Conservation (phyloP, 2,113 vertebrate genomes). For the Grallaria varia region DNA sequence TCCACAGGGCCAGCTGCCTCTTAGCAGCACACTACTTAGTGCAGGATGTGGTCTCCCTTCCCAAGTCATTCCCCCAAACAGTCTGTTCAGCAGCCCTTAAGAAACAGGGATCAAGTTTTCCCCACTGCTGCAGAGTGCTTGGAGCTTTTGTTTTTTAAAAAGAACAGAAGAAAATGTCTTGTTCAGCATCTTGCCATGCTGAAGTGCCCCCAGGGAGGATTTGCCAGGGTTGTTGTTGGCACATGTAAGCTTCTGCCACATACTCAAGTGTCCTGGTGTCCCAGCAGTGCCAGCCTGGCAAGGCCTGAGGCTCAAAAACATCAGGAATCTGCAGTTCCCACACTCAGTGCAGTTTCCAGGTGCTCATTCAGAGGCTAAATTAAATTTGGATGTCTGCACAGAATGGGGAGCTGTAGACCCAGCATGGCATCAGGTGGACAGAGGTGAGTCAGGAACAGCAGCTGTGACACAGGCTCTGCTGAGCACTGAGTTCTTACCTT, state of each 20-base stretch:
- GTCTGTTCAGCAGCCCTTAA: neutral
- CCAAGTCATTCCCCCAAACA: neutral
- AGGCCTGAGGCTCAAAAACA: neutral
- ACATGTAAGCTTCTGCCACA: neutral
- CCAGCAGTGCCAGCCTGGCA: neutral
- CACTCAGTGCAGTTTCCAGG: neutral
- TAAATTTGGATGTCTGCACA: neutral
- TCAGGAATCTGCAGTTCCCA: neutral
- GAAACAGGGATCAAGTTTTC: neutral
- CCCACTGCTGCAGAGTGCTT: neutral
- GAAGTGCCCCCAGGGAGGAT: neutral
- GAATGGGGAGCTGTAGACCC: neutral
- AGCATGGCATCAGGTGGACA: neutral
- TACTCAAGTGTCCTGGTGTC: neutral
- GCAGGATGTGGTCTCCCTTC: neutral
- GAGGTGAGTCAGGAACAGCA: neutral
- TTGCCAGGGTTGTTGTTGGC: neutral
- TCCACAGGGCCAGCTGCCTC: neutral
- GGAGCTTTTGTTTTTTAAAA: neutral
- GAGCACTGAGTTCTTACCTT: neutral
- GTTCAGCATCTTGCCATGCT: neutral
- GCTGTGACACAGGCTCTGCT: neutral
- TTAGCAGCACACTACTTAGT: neutral
- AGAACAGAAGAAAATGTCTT: neutral
- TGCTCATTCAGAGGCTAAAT: neutral